These are phyloP conservation scores for Malurus cyaneus DNA, from an alignment of 2,113 vertebrate species.

Conservation along the genomic window DNA sequence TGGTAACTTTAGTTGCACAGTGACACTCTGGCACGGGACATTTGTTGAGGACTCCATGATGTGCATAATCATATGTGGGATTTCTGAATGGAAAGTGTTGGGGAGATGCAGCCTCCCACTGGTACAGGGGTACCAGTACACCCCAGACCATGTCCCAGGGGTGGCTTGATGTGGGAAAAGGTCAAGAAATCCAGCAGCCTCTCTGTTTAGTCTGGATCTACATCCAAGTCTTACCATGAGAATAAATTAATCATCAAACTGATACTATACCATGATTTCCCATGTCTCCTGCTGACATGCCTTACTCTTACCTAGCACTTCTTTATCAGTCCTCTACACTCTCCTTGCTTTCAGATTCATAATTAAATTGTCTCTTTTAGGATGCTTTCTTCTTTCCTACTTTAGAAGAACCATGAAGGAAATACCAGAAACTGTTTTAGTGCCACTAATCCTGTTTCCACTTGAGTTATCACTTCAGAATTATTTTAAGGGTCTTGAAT, in stretches of 20 bases:
- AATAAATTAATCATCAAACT: neutral
- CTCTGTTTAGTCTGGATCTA: neutral
- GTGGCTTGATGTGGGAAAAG: neutral
- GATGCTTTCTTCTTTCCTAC: neutral
- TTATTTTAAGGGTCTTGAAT: neutral
- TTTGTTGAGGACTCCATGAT: neutral
- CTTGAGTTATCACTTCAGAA: neutral
- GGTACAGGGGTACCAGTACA: no score
- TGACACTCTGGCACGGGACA: neutral
- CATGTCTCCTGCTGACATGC: neutral
- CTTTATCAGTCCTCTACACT: neutral
- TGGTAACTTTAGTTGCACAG: conserved; percentile 5
- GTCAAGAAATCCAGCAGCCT: neutral
- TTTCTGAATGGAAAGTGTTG: neutral
- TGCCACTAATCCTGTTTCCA: neutral
- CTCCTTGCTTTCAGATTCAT: neutral
- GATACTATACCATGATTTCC: neutral
- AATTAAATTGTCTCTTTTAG: neutral
- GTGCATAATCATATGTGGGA: neutral
- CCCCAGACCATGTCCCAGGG: neutral
- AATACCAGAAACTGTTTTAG: neutral
- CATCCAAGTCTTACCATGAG: neutral
- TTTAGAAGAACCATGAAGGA: neutral
- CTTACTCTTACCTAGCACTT: neutral
- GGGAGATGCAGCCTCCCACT: neutral